Evolutionary conservation across 2,888 invertebrate species (phyloP).

Genomic region (Labia minor): DNA sequence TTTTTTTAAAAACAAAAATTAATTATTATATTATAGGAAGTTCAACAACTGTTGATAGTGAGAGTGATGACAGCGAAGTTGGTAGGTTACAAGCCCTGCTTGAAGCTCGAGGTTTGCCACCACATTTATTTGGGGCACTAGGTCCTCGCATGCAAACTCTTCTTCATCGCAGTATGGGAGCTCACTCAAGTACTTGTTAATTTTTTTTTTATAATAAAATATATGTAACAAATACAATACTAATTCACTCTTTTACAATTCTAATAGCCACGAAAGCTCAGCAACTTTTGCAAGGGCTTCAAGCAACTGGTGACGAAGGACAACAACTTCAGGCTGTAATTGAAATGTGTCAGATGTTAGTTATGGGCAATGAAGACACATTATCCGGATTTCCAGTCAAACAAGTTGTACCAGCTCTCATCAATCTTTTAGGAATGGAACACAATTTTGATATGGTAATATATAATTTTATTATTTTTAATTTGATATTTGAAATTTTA

Average conservation of each 20-base stretch:
- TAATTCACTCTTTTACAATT: conserved; percentile 27
- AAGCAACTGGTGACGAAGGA: conserved; percentile 88
- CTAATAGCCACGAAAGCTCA: conserved; percentile 90
- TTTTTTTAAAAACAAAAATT: no score
- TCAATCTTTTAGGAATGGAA: conserved; percentile 85
- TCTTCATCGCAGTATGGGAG: conserved; percentile 86
- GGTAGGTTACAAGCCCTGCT: conserved; percentile 87
- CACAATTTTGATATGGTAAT: conserved; percentile 95
- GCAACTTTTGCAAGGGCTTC: conserved; percentile 80
- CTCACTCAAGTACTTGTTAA: conserved; percentile 53
- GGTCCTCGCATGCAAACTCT: conserved; percentile 95
- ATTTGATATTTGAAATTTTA: background rate
- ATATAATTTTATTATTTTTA: conserved; percentile 20
- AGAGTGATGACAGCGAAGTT: conserved; percentile 89
- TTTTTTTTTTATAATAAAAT: background rate
- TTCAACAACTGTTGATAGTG: conserved; percentile 49
- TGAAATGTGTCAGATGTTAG: conserved; percentile 96
- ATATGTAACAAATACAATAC: conserved; percentile 14
- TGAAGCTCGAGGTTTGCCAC: conserved; percentile 91
- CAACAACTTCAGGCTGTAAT: conserved; percentile 93
- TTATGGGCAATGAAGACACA: conserved; percentile 99
- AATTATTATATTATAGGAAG: background rate
- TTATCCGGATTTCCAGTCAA: conserved; percentile 96
- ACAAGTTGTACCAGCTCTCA: conserved; percentile 91
- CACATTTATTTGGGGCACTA: conserved; percentile 88